These are phyloP conservation scores for Amiota mariae DNA, from an alignment of 2,888 invertebrate species.

Conservation along the genomic window DNA sequence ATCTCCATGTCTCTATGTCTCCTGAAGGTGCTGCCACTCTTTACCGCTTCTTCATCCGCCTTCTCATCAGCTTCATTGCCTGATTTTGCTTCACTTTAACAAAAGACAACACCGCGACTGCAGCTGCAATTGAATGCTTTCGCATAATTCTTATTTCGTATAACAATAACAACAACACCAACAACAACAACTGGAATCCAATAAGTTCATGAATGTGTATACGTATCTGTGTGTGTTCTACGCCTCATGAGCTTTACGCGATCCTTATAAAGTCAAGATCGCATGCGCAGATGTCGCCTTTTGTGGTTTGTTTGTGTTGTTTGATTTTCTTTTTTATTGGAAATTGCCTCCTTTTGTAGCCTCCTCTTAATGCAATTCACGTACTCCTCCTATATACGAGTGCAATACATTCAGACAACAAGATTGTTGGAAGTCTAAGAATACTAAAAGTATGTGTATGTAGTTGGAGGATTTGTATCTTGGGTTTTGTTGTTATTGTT, in stretches of 20 bases:
- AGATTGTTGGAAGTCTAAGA: no score
- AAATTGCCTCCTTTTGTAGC: conserved; percentile 2
- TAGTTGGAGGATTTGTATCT: neutral
- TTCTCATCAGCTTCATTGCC: no score
- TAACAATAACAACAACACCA: neutral
- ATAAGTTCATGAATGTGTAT: no score
- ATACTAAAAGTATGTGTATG: neutral
- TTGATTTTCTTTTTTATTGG: neutral
- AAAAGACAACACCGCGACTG: neutral
- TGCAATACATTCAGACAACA: neutral
- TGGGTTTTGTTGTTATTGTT: neutral
- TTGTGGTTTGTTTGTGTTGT: neutral
- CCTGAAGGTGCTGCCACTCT: neutral
- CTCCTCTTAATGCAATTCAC: conserved; percentile 10
- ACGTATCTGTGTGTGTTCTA: neutral
- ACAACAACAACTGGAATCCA: neutral
- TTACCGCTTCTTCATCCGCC: no score
- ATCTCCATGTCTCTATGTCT: neutral
- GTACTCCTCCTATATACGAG: neutral
- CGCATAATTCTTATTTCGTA: conserved; percentile 8
- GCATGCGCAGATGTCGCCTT: conserved; percentile 19
- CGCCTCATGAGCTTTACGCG: neutral
- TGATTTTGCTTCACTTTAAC: no score
- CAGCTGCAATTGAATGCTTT: conserved; percentile 20
- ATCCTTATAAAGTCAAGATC: conserved; percentile 17